These are phyloP conservation scores for Mus spretus DNA, from an alignment of 2,797 vertebrate species.

Conservation along the genomic window DNA sequence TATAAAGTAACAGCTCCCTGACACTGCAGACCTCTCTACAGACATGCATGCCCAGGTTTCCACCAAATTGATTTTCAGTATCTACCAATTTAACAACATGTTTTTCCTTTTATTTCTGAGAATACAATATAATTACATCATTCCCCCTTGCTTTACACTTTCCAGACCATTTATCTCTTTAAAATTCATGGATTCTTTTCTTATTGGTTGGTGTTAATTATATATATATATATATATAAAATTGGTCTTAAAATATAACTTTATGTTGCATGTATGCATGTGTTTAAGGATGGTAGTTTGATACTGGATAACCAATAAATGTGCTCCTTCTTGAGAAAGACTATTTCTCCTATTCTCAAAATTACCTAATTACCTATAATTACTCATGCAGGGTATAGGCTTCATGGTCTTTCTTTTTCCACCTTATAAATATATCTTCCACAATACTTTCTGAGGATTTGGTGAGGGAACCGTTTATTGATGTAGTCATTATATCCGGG, in stretches of 20 bases:
- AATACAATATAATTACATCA: not conserved
- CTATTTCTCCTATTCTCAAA: not conserved
- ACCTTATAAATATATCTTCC: not conserved
- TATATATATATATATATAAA: not conserved
- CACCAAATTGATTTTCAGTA: not conserved
- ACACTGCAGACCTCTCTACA: not conserved
- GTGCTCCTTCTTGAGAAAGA: not conserved
- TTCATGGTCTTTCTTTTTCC: not conserved
- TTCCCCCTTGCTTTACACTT: not conserved
- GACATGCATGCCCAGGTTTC: not conserved
- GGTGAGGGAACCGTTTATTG: not conserved
- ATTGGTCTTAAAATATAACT: not conserved
- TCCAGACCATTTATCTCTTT: not conserved
- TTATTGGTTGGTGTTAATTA: not conserved
- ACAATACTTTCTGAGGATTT: not conserved
- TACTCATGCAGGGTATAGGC: too few species aligned
- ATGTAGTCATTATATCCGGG: not conserved
- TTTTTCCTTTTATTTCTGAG: not conserved
- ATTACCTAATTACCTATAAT: too few species aligned
- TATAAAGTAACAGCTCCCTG: not conserved
- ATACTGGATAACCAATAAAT: not conserved
- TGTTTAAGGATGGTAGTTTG: not conserved
- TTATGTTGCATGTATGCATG: not conserved
- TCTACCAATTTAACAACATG: not conserved
- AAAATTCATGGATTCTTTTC: not conserved